phyloP scores from a whole-genome alignment of 2,797 vertebrate genomes.

The Eulemur albifrons region DNA sequence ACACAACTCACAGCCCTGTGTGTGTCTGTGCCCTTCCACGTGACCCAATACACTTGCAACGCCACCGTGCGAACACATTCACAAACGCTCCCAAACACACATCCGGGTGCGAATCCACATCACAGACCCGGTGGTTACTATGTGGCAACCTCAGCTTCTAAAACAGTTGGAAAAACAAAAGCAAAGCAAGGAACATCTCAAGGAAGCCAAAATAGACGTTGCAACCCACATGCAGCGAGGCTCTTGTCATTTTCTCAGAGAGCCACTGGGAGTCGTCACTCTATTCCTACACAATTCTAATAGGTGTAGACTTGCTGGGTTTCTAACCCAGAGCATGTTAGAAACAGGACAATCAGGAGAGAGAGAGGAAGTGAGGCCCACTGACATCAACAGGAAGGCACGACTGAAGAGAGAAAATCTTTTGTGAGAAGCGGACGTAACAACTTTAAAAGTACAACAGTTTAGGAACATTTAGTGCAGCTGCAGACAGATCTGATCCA shows the following conservation, averaged over 20 bases:
- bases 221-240: accelerated
- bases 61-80: neutral
- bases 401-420: neutral
- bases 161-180: neutral
- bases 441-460: neutral
- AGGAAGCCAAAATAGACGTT: neutral
- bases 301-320: neutral
- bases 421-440: neutral
- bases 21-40: neutral
- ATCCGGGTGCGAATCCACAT: neutral
- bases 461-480: neutral
- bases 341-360: neutral
- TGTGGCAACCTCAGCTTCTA: neutral
- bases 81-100: neutral
- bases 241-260: neutral
- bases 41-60: neutral
- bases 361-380: neutral
- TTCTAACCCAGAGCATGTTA: neutral
- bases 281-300: neutral
- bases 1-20: neutral
- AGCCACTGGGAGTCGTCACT: neutral
- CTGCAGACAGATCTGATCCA: neutral
- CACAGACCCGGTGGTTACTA: neutral
- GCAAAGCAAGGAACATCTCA: neutral
- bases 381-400: neutral